Evolutionary conservation across 2,888 invertebrate species (phyloP), one percentile per base, ranked within the genome.

Genomic region (Adineta ricciae): DNA sequence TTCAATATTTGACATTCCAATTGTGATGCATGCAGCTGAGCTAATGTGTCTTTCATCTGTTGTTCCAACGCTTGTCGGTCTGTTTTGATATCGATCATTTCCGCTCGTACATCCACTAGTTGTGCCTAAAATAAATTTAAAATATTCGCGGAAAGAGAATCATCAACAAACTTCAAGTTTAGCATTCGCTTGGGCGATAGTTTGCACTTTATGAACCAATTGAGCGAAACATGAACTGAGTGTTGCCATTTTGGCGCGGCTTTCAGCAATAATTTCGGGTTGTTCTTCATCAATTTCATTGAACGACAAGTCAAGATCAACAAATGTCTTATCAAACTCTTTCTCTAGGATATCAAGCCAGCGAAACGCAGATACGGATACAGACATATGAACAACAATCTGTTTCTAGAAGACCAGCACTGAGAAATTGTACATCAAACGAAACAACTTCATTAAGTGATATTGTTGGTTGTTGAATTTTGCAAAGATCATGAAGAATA

Each of bases 301-400:
- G 88, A 95, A 90, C 86, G 94, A 92, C 84, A 95, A 92, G 91
- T 95, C 95, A 89, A 95, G 91, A 91, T 95, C 94, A 87, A 95
- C 94, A 92, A 94, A 95, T 88, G 94, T 90, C 91, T 94, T 94
- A 91, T 95, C 95, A 90, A 95, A 95, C 91, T 95, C 95, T 90
- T 95, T 94, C 92, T 95, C 95, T 90, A 95, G 92, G 90, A 94
- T 92, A 92, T 95, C 94, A 90, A 95, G 92, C 95, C 95, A 95
- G 88, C 94, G 93, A 92, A 94, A 94, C 88, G 94, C 94, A 87
- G 90, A 87, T 83, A 89, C 88, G 46, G 88, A 64, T 32, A 64
- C 19, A 32, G 64, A 64, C 64, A 64, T 64, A 32, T 19, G 19
- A 64, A 32, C 32, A 19, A 64, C 27, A 46, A 46, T 46, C 5